Conservation (phyloP, 2,888 invertebrate genomes). For the Drosophila paranaensis region DNA sequence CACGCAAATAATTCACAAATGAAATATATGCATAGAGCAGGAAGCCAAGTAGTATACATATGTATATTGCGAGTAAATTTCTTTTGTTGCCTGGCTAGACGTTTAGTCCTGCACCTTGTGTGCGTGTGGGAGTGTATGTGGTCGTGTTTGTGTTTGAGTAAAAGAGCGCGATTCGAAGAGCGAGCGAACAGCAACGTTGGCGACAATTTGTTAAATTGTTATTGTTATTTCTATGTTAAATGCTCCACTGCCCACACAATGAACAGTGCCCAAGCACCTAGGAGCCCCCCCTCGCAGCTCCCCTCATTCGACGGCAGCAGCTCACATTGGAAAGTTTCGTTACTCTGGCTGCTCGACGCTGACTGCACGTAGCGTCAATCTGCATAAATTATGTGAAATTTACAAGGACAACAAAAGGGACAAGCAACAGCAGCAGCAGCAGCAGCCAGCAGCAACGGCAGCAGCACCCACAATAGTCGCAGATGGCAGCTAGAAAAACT, state of each 20-base stretch:
- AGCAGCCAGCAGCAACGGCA: slow-evolving; percentile 1
- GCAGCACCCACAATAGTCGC: slow-evolving; percentile 29
- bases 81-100: slow-evolving; percentile 75
- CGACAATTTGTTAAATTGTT: slow-evolving; percentile 81
- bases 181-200: slow-evolving; percentile 45
- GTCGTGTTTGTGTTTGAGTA: slow-evolving; percentile 4
- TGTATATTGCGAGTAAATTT: slow-evolving; percentile 69
- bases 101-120: slow-evolving; percentile 42
- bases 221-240: slow-evolving; percentile 81
- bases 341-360: slow-evolving; percentile 32
- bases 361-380: slow-evolving; percentile 78
- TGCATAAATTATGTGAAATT: slow-evolving; percentile 78
- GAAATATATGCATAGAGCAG: slow-evolving; percentile 56
- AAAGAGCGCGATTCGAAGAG: slow-evolving; percentile 18
- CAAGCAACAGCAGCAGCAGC: slow-evolving; percentile 24
- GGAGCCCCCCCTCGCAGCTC: background rate
- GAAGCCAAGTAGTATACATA: slow-evolving; percentile 70
- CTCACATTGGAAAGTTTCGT: slow-evolving; percentile 39
- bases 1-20: slow-evolving; percentile 72
- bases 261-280: slow-evolving; percentile 23
- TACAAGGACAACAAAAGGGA: slow-evolving; percentile 72
- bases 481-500: slow-evolving; percentile 60
- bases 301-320: background rate
- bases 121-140: slow-evolving; percentile 22
- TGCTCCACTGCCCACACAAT: slow-evolving; percentile 75